Percentiles rank a stretch among this genome's conserved stretches.
Evolutionary conservation across 1,140 invertebrate genomes (phyloP).

Genomic region (Micrasema longulum): DNA sequence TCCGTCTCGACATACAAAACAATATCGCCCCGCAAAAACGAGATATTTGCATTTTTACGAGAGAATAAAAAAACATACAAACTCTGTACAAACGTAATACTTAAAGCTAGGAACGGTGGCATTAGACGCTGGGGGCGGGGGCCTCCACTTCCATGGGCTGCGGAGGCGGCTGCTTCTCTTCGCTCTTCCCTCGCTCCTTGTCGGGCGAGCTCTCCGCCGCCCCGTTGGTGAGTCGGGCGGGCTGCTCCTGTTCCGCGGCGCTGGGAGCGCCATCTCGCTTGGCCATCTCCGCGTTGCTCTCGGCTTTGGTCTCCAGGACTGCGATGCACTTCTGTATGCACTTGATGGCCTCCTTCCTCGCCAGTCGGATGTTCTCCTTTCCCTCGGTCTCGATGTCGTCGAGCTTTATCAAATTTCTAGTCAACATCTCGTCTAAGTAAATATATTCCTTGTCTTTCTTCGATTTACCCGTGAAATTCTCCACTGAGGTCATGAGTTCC

Average conservation of each 20-base stretch:
- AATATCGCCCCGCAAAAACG: slow-evolving; percentile 1
- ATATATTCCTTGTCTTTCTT: slow-evolving; percentile 87
- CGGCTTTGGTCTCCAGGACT: slow-evolving; percentile 80
- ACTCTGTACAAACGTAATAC: slow-evolving; percentile 42
- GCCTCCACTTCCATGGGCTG: slow-evolving; percentile 46
- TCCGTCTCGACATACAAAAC: background rate
- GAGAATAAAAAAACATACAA: slow-evolving; percentile 44
- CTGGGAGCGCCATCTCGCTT: background rate
- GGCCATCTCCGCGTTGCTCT: slow-evolving; percentile 62
- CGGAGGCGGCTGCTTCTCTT: slow-evolving; percentile 61
- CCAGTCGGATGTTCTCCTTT: slow-evolving; percentile 86
- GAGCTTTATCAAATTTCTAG: slow-evolving; percentile 88
- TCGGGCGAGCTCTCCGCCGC: slow-evolving; percentile 33
- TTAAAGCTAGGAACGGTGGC: slow-evolving; percentile 15
- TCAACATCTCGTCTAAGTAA: slow-evolving; percentile 95
- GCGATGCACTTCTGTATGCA: slow-evolving; percentile 89
- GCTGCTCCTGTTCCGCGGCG: slow-evolving; percentile 32
- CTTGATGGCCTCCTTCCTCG: slow-evolving; percentile 88
- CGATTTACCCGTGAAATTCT: slow-evolving; percentile 78
- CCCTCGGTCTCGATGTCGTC: slow-evolving; percentile 94
- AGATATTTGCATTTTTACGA: slow-evolving; percentile 45
- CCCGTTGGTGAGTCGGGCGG: slow-evolving; percentile 34
- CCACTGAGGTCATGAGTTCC: slow-evolving; percentile 81
- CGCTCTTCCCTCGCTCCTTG: slow-evolving; percentile 62
- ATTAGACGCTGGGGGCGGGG: slow-evolving; percentile 12